Conservation (phyloP, 2,888 invertebrate species). For the Drosophila merina region DNA sequence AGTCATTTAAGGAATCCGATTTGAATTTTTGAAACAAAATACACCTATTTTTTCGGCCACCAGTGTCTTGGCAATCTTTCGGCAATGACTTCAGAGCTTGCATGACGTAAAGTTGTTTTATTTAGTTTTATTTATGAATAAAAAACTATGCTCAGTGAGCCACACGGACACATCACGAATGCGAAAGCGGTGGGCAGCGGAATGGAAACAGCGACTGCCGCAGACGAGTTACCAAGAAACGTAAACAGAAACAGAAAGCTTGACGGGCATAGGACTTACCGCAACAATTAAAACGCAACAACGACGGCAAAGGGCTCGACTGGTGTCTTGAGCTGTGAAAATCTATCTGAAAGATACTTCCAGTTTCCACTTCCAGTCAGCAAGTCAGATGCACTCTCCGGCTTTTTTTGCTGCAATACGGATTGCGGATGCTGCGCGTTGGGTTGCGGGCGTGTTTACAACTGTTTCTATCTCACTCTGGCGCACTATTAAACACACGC, state of each 20-base stretch:
- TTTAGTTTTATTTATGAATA: constrained; percentile 40
- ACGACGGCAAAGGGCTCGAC: neutral
- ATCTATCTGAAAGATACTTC: constrained; percentile 31
- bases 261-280: constrained; percentile 57
- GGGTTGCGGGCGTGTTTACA: constrained; percentile 13
- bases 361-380: constrained; percentile 28
- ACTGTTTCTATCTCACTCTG: constrained; percentile 12
- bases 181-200: constrained; percentile 39
- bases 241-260: constrained; percentile 47
- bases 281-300: constrained; percentile 44
- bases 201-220: constrained; percentile 30
- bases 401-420: constrained; percentile 28
- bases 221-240: constrained; percentile 18
- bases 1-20: neutral
- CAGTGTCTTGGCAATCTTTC: constrained; percentile 1
- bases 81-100: constrained; percentile 53
- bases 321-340: constrained; percentile 8
- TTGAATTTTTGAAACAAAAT: neutral
- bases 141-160: constrained; percentile 64
- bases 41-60: neutral
- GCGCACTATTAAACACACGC: constrained; percentile 10
- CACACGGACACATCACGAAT: constrained; percentile 44
- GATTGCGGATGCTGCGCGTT: constrained; percentile 44
- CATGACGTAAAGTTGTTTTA: constrained; percentile 64
- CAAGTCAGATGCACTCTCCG: constrained; percentile 32